These are phyloP conservation scores for Elaphurus davidianus DNA, from an alignment of 2,113 vertebrate genomes.

Conservation along the genomic window DNA sequence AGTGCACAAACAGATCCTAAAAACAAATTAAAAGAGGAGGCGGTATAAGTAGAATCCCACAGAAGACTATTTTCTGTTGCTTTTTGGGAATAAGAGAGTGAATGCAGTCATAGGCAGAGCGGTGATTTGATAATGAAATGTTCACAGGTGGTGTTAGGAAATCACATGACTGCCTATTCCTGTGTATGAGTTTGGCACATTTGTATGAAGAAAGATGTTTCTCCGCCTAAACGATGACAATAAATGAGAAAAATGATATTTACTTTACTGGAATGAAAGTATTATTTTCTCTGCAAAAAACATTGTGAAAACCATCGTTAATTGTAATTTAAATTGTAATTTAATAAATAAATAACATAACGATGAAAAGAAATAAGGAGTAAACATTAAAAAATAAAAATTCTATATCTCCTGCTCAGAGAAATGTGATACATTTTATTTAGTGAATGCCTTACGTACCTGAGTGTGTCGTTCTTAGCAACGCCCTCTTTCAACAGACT, in stretches of 20 bases:
- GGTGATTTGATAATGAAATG: not conserved
- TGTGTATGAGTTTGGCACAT: not conserved
- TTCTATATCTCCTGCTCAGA: not conserved
- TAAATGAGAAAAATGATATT: slow-evolving; percentile 17
- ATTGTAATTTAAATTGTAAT: not conserved
- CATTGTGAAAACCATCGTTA: not conserved
- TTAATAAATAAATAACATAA: not conserved
- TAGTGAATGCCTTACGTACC: not conserved
- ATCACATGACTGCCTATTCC: not conserved
- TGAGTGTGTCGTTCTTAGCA: not conserved
- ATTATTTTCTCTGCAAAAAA: not conserved
- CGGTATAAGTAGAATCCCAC: not conserved
- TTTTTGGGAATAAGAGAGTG: not conserved
- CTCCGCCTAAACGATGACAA: not conserved
- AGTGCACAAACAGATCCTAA: not conserved
- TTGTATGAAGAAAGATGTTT: not conserved
- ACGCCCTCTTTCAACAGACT: not conserved
- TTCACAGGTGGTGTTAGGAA: not conserved
- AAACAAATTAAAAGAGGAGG: not conserved
- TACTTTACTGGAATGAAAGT: not conserved
- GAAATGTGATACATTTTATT: not conserved
- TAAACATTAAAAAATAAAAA: not conserved
- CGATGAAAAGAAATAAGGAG: not conserved
- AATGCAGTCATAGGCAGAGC: not conserved
- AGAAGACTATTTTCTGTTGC: not conserved